Percentiles rank a stretch among this genome's conserved stretches.
These are phyloP conservation scores for Teinopalpus imperialis DNA, from an alignment of 2,888 invertebrate genomes.

Conservation along the genomic window DNA sequence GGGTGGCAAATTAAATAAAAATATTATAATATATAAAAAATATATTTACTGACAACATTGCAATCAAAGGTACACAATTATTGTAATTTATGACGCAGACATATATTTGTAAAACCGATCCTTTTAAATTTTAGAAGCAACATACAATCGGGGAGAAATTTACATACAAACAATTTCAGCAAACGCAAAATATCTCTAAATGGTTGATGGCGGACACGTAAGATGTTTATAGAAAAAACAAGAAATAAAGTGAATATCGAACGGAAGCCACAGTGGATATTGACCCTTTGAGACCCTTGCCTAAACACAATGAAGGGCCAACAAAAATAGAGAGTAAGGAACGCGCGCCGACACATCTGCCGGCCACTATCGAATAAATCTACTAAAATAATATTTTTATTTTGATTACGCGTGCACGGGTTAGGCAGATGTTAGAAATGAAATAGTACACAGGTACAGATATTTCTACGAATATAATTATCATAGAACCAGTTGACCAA, in stretches of 20 bases:
- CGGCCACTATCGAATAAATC: slow-evolving; percentile 78
- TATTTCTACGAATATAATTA: slow-evolving; percentile 27
- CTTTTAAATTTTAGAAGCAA: too few relatives aligned
- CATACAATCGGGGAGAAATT: slow-evolving; percentile 20
- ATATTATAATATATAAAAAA: too few relatives aligned
- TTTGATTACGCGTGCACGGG: slow-evolving; percentile 75
- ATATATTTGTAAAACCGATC: too few relatives aligned
- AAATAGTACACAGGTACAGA: slow-evolving; percentile 41
- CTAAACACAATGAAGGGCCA: slow-evolving; percentile 67
- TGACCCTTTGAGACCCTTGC: slow-evolving; percentile 67
- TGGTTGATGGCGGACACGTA: slow-evolving; percentile 57
- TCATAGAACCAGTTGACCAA: too few relatives aligned
- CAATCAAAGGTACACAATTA: too few relatives aligned
- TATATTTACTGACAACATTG: too few relatives aligned
- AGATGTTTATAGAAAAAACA: slow-evolving; percentile 65
- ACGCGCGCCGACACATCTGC: slow-evolving; percentile 71
- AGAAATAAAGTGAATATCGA: slow-evolving; percentile 54
- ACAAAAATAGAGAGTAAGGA: slow-evolving; percentile 69
- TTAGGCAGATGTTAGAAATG: slow-evolving; percentile 73
- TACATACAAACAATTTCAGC: slow-evolving; percentile 30
- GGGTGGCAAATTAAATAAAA: too few relatives aligned
- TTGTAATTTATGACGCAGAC: too few relatives aligned
- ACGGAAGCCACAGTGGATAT: slow-evolving; percentile 72
- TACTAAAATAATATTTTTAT: slow-evolving; percentile 81
- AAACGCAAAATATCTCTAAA: slow-evolving; percentile 37